phyloP scores from a whole-genome alignment of 2,797 vertebrate species.

The Uromys caudimaculatus region DNA sequence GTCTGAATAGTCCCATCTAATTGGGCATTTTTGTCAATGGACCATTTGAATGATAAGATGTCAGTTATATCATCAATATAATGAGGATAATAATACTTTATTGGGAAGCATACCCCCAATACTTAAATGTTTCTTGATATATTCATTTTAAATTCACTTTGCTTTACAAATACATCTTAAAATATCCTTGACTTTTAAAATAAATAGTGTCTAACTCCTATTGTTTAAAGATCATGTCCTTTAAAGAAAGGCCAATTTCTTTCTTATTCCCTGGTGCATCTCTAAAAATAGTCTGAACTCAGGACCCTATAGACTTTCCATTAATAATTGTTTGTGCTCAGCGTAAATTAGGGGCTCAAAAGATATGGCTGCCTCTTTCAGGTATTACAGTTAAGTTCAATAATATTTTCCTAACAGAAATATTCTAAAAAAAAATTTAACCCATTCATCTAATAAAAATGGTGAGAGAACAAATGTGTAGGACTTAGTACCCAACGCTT shows the following conservation, averaged over 20 bases:
- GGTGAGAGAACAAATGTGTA: neutral
- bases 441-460: neutral
- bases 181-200: neutral
- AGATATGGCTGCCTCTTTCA: neutral
- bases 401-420: neutral
- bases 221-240: constrained; percentile 8
- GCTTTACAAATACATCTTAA: constrained; percentile 21
- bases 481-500: neutral
- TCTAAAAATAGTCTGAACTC: constrained; percentile 31
- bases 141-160: constrained; percentile 14
- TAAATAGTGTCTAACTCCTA: neutral
- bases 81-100: neutral
- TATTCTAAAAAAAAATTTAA: constrained; percentile 36
- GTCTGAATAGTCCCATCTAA: neutral
- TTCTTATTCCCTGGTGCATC: neutral
- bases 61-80: neutral
- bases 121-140: neutral
- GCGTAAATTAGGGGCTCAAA: neutral
- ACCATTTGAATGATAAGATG: neutral
- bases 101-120: neutral
- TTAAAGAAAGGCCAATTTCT: neutral
- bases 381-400: neutral
- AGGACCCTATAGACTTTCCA: neutral
- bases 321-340: neutral
- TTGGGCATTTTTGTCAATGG: neutral